A percentile compares a stretch with the other conserved stretches of the same genome.
phyloP scores from a whole-genome alignment of 1,140 invertebrate species.

The Neodiprion lecontei region DNA sequence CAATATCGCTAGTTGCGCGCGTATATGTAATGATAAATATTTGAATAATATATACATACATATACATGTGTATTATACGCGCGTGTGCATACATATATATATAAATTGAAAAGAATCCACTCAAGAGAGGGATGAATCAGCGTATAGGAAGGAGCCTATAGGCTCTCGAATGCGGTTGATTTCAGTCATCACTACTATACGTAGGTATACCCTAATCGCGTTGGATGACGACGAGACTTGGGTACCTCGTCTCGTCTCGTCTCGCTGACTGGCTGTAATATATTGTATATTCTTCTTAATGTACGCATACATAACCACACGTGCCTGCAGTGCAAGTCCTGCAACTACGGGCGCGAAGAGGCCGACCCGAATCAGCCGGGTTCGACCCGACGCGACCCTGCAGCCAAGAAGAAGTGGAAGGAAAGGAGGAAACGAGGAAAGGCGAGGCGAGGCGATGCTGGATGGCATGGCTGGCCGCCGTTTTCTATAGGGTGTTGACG shows the following conservation, averaged over 20 bases:
- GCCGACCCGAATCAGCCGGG: not conserved
- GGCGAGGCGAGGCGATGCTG: not conserved
- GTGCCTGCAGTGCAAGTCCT: not conserved
- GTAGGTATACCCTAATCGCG: too few relatives aligned
- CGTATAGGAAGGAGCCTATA: too few relatives aligned
- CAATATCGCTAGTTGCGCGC: too few relatives aligned
- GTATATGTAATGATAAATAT: not conserved
- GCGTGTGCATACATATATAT: too few relatives aligned
- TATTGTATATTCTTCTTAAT: not conserved
- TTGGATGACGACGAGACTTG: not conserved
- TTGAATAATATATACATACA: not conserved
- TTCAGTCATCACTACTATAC: not conserved
- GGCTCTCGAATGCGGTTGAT: not conserved
- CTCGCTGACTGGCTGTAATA: not conserved
- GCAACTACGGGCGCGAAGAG: not conserved
- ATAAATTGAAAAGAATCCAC: too few relatives aligned
- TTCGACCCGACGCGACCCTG: too few relatives aligned
- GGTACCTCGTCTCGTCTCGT: not conserved
- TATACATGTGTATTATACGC: too few relatives aligned
- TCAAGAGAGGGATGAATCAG: too few relatives aligned
- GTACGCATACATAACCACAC: not conserved
- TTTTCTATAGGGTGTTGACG: constrained; percentile 7
- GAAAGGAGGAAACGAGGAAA: not conserved
- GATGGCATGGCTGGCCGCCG: not conserved
- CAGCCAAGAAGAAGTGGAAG: too few relatives aligned